Evolutionary conservation across 2,888 invertebrate species (phyloP), one percentile per base, ranked within the genome.

Genomic region (Rhyacophila evoluta): DNA sequence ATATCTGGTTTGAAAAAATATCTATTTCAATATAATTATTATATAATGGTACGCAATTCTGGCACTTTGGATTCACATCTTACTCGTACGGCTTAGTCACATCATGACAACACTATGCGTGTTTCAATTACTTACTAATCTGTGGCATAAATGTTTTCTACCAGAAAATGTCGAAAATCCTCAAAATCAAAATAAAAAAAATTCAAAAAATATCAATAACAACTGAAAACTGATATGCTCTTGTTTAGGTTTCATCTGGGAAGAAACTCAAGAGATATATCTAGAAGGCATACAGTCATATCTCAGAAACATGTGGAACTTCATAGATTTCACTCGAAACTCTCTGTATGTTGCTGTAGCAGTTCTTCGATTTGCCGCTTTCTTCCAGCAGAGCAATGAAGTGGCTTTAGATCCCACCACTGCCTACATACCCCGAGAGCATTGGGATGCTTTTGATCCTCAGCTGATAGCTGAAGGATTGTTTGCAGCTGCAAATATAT

Each of bases 401-500:
- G 95, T 96, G 74, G 84, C 87, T 2, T 85, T 85, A 1, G 92
- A 96, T 84, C 92, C 94, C 0, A 87, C 91, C 29, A 94, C 93
- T 28, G 95, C 94, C 25, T 94, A 91, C 84, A 93, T 95, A 29
- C 93, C 95, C 0, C 90, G 98, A 28, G 96, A 97, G 84, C 89
- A 95, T 74, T 98, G 98, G 98, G 92, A 96, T 83, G 95, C 95
- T 4, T 98, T 95, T 85, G 98, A 98, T 87, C 97, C 97, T 0
- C 97, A 98, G 85, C 89, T 98, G 5, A 95, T 98, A 33, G 95
- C 97, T 4, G 97, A 97, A 85, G 97, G 97, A 36, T 89, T 98
- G 73, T 98, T 98, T 87, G 97, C 98, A 8, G 97, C 96, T 0
- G 98, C 98, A 74, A 98, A 98, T 88, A 94, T 98, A 81, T 97